Base-by-base conservation (phyloP, 2,113 vertebrate genomes). In the Siniperca chuatsi region DNA sequence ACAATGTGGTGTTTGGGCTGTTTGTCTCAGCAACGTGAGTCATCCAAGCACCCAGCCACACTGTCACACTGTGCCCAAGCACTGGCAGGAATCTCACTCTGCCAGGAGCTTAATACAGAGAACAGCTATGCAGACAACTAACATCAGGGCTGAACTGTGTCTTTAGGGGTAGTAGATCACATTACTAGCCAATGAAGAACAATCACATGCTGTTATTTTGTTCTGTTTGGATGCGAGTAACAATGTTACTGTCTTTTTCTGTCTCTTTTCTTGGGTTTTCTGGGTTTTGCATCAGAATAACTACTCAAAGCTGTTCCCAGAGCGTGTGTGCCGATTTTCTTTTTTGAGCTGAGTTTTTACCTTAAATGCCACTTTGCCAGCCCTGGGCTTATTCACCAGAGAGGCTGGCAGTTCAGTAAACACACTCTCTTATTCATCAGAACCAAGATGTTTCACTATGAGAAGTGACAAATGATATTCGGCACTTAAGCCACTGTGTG, bases 21-120 rank as follows among this genome's bases (percentile, higher is more conserved):
- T 75, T 74, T 60, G 73, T 81, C 72, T 91, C 46, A 71, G 71
- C 46, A 29, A 23, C 15, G n/a, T 78, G 87, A 90, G 46, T 87
- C 84, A 87, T 83, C 52, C 54, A 16, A 62, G 42, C 73, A 62
- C 60, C 70, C 54, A 72, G 83, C 61, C 85, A 69, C 68, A 23
- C 67, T 50, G 79, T 78, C 79, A 65, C 57, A 64, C 62, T 18
- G 29, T 44, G 69, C 40, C 68, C 81, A 44, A 42, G 70, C 42
- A n/a, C 55, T 67, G 68, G 79, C 68, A 73, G 68, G 54, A 75
- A 54, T 25, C 75, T 86, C 79, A 37, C 37, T 65, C 65, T 46
- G 86, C 81, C 80, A 54, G 50, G 25, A 80, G 78, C 72, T 76
- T 21, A 37, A 69, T 20, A 67, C 67, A 69, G 62, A 70, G 58